Evolutionary conservation across 2,888 invertebrate genomes (phyloP).

Genomic region (Heterodera filipjevi): DNA sequence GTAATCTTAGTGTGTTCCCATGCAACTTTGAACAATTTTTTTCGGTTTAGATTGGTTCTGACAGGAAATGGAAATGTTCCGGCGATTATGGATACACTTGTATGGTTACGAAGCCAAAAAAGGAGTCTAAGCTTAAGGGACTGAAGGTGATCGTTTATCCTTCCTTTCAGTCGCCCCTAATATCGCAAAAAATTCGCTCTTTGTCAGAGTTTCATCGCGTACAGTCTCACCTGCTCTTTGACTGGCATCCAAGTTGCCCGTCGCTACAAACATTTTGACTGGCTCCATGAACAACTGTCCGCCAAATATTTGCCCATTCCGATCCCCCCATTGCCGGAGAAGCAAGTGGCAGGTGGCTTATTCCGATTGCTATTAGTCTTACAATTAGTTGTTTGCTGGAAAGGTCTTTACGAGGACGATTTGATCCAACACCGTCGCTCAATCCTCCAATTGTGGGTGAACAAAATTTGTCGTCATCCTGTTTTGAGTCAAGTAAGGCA

Average conservation of each 20-base stretch:
- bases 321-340: conserved; percentile 94
- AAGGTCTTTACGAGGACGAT: conserved; percentile 91
- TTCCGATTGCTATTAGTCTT: too few relatives aligned
- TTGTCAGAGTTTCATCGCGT: conserved; percentile 89
- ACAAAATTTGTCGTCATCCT: conserved; percentile 94
- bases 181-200: too few relatives aligned
- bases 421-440: conserved; percentile 91
- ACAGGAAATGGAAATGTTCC: conserved; percentile 79
- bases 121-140: conserved; percentile 92
- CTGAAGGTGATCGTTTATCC: conserved; percentile 70
- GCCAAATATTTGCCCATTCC: conserved; percentile 92
- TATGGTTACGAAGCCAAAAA: conserved; percentile 89
- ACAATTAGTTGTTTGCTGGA: too few relatives aligned
- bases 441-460: conserved; percentile 91
- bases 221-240: conserved; percentile 88
- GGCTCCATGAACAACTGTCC: conserved; percentile 90
- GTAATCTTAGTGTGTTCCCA: conserved; percentile 47
- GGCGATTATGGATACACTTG: conserved; percentile 78
- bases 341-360: conserved; percentile 81
- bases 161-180: not conserved
- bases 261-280: conserved; percentile 88
- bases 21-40: not conserved
- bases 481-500: conserved; percentile 77
- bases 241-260: conserved; percentile 64
- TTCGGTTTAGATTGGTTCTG: conserved; percentile 55